These are phyloP conservation scores for Acanthosepion lycidas DNA, from an alignment of 2,888 invertebrate species.

Conservation along the genomic window DNA sequence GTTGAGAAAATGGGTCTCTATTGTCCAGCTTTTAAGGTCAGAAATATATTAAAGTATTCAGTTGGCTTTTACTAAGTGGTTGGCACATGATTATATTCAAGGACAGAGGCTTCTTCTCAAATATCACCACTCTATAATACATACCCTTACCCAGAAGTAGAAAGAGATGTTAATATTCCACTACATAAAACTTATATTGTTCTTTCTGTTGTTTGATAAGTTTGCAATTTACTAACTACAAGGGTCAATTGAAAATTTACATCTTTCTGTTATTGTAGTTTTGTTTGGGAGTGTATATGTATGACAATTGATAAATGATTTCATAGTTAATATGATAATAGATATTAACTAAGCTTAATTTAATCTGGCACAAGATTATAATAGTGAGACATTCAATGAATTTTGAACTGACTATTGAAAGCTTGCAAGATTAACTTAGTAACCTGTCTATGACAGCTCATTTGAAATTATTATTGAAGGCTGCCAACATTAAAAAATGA, in stretches of 20 bases:
- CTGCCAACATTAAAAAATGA: too few species aligned
- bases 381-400: too few species aligned
- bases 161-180: background rate
- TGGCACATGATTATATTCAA: background rate
- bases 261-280: background rate
- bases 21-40: background rate
- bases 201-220: background rate
- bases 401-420: too few species aligned
- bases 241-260: background rate
- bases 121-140: background rate
- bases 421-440: too few species aligned
- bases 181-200: background rate
- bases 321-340: background rate
- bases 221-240: background rate
- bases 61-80: background rate
- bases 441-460: too few species aligned
- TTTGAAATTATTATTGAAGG: too few species aligned
- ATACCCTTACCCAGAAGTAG: background rate
- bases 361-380: too few species aligned
- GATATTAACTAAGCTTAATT: too few species aligned
- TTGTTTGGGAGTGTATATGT: background rate
- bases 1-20: background rate
- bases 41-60: background rate
- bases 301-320: background rate
- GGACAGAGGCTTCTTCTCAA: background rate